phyloP scores from a whole-genome alignment of 2,888 invertebrate species.

The Drosophila ezoana region DNA sequence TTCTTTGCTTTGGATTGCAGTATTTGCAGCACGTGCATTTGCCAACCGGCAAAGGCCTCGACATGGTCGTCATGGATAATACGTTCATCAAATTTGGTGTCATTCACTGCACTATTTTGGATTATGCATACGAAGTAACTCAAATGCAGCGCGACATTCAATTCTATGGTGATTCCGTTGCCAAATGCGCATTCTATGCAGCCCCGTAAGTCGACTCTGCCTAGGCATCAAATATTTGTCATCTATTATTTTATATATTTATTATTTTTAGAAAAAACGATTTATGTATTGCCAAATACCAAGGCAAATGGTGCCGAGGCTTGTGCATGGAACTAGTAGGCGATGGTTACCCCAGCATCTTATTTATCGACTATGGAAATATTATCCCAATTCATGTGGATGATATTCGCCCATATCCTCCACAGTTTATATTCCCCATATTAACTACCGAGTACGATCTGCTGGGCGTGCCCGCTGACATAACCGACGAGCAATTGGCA shows the following conservation, averaged over 20 bases:
- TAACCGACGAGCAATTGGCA: slow-evolving; percentile 21
- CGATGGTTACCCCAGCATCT: slow-evolving; percentile 83
- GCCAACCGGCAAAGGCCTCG: slow-evolving; percentile 70
- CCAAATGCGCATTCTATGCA: slow-evolving; percentile 60
- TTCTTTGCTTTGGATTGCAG: slow-evolving; percentile 43
- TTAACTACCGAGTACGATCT: slow-evolving; percentile 78
- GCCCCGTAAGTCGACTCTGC: slow-evolving; percentile 69
- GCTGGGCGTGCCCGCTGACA: slow-evolving; percentile 52
- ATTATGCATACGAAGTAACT: slow-evolving; percentile 73
- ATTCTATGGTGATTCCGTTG: slow-evolving; percentile 66
- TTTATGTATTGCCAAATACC: slow-evolving; percentile 81
- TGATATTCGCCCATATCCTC: slow-evolving; percentile 82
- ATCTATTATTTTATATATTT: neutral
- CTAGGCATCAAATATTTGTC: too few relatives aligned
- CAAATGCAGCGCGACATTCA: slow-evolving; percentile 78
- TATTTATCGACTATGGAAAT: slow-evolving; percentile 83
- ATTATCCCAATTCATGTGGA: slow-evolving; percentile 69
- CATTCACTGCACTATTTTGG: slow-evolving; percentile 76
- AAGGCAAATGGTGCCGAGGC: slow-evolving; percentile 83
- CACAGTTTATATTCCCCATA: slow-evolving; percentile 79
- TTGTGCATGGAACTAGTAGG: slow-evolving; percentile 81
- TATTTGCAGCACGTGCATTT: slow-evolving; percentile 63
- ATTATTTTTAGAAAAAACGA: slow-evolving; percentile 65
- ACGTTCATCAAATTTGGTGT: slow-evolving; percentile 72
- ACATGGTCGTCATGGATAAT: slow-evolving; percentile 82